Percentiles rank a stretch among this genome's conserved stretches.
phyloP scores from a whole-genome alignment of 2,888 invertebrate genomes.

The Limnephilus lunatus region DNA sequence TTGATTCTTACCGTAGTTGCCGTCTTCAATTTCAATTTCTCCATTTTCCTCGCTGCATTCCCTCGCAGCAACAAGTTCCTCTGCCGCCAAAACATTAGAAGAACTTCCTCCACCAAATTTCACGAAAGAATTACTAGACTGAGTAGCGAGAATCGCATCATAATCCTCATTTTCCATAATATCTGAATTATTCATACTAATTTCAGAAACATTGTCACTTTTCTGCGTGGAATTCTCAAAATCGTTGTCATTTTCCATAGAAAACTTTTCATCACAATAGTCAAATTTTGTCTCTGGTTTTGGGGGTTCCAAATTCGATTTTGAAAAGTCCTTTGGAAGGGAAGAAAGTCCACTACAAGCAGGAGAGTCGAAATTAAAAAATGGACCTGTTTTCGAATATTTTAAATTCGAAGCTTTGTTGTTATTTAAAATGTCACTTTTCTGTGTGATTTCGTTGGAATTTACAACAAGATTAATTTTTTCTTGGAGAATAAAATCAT shows the following conservation, averaged over 20 bases:
- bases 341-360: neutral
- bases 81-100: neutral
- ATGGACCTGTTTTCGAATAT: neutral
- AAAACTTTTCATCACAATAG: neutral
- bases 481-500: neutral
- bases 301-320: neutral
- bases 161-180: constrained; percentile 62
- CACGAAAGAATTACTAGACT: neutral
- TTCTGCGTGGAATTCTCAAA: constrained; percentile 32
- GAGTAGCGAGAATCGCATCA: constrained; percentile 56
- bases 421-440: neutral
- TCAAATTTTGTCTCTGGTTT: neutral
- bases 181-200: constrained; percentile 58
- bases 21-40: constrained; percentile 2
- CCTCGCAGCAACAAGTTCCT: neutral
- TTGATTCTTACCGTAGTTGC: constrained; percentile 28
- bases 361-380: neutral
- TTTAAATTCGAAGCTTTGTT: constrained; percentile 3
- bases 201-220: constrained; percentile 52
- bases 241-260: constrained; percentile 15
- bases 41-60: constrained; percentile 16
- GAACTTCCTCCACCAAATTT: neutral
- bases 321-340: constrained; percentile 14
- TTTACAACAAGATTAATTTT: neutral
- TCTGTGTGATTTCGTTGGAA: neutral